Evolutionary conservation across 2,113 vertebrate genomes (phyloP), one percentile per base, ranked within the genome.

Genomic region (Menura novaehollandiae): DNA sequence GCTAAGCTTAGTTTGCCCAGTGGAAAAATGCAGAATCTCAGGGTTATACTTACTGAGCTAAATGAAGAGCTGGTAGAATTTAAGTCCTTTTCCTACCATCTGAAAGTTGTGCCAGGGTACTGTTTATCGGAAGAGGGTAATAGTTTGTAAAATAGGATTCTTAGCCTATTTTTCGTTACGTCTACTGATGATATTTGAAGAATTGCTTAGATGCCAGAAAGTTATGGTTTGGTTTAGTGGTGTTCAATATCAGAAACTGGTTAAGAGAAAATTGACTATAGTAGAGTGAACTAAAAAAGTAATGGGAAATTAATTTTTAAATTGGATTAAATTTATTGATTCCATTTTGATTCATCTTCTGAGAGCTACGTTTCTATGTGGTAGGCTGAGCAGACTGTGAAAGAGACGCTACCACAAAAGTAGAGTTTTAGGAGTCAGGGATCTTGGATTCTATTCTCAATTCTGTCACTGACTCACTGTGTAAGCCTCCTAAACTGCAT

Each of bases 391-490:
- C 82, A 93, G 88, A 75, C 51, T 78, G 73, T 89, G 76, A 55
- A 89, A 69, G 64, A 81, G 89, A 77, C 79, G 79, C 67, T 85
- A 92, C 91, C 78, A 88, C 28, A 69, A 46, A 67, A 88, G 84
- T 8, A 44, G 82, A 51, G 80, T 80, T 89, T 82, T 47, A 64
- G 92, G 79, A 91, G 72, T 51, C 5, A 32, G 59, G 64, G 60
- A 74, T 78, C 62, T 84, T 82, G 91, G 63, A 56, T 96, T 85
- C 82, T 95, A 30, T 95, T 95, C 60, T 82, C 10, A 88, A 1
- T 74, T 26, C 86, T 91, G 55, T 77, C 71, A n/a, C 55, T 94
- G 93, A 87, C 79, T 96, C 94, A 84, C 66, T 39, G 81, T 44
- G 58, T 55, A 41, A 80, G 43, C 77, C 72, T 82, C 62, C 49